A percentile compares a stretch with the other conserved stretches of the same genome.
These are phyloP conservation scores for Astropecten irregularis DNA, from an alignment of 53 echinoderm and acorn worm species.

Conservation along the genomic window DNA sequence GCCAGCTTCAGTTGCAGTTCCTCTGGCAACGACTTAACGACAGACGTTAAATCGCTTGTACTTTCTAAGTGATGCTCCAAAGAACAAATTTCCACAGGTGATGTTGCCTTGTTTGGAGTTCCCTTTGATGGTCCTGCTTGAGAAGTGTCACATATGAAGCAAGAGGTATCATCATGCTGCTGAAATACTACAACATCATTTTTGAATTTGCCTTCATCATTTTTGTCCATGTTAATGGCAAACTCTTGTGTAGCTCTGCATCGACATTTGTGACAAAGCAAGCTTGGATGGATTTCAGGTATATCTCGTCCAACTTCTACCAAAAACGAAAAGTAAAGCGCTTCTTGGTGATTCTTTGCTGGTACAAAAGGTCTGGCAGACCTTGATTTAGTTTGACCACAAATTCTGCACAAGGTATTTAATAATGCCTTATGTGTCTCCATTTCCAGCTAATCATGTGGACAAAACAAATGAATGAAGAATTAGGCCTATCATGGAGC, in stretches of 20 bases:
- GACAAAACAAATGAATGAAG: too few species aligned
- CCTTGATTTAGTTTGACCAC: background rate
- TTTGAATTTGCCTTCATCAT: conserved; percentile 1
- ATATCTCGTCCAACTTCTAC: background rate
- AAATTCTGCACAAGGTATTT: background rate
- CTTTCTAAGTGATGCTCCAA: too few species aligned
- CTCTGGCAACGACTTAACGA: too few species aligned
- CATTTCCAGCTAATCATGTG: too few species aligned
- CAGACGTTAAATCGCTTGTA: too few species aligned
- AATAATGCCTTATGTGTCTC: background rate
- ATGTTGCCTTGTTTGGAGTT: too few species aligned
- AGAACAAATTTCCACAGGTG: too few species aligned
- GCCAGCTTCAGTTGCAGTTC: too few species aligned
- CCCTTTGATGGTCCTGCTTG: background rate
- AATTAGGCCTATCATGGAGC: too few species aligned
- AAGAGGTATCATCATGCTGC: background rate
- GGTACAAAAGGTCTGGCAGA: background rate
- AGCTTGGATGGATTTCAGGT: background rate
- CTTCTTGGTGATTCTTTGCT: background rate
- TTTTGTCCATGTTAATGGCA: background rate
- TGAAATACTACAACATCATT: background rate
- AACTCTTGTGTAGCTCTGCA: background rate
- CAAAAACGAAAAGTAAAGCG: background rate
- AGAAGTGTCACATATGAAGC: background rate
- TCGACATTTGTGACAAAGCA: conserved; percentile 3